Conservation (phyloP, 2,797 vertebrate species). For the Pithecia hirsuta region DNA sequence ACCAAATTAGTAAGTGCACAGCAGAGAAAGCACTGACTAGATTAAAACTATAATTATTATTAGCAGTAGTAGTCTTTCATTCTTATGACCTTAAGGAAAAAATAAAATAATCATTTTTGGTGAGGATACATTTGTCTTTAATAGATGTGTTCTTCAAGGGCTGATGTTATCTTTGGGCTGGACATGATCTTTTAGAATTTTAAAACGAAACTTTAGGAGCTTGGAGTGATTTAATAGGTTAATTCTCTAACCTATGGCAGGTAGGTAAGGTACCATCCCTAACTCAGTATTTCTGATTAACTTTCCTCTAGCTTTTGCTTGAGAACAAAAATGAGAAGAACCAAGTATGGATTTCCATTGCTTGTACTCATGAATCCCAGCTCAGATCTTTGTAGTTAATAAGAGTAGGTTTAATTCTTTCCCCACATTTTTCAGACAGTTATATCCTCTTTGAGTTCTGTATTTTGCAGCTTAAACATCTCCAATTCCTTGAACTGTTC, state of each 20-base stretch:
- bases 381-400: background rate
- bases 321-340: background rate
- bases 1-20: background rate
- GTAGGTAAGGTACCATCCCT: background rate
- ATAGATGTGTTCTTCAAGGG: background rate
- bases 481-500: background rate
- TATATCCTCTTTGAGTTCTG: background rate
- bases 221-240: background rate
- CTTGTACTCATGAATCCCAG: background rate
- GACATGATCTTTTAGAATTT: background rate
- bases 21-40: background rate
- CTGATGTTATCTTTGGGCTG: background rate
- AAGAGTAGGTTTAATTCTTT: slow-evolving; percentile 14
- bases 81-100: background rate
- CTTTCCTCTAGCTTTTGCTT: background rate
- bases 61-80: background rate
- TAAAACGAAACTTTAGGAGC: background rate
- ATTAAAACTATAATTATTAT: background rate
- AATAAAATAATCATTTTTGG: background rate
- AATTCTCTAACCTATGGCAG: background rate
- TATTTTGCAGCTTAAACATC: background rate
- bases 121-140: background rate
- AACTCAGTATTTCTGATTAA: background rate
- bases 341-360: background rate
- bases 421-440: background rate